phyloP scores from a whole-genome alignment of 2,113 vertebrate genomes.

The Anthoscopus minutus region DNA sequence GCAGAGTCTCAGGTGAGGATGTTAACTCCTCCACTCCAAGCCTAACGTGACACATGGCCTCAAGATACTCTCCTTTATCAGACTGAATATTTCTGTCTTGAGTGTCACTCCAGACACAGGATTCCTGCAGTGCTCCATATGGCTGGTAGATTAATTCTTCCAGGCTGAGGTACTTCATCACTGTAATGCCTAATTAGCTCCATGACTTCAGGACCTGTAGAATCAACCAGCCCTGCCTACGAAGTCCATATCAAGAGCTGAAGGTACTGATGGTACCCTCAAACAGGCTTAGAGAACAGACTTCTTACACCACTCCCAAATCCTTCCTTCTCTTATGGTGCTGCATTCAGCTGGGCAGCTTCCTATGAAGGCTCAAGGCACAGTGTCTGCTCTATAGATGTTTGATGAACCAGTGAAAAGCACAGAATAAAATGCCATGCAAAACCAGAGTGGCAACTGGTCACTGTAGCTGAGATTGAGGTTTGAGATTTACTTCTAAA shows the following conservation, averaged over 20 bases:
- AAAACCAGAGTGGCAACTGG: background rate
- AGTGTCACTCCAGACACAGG: background rate
- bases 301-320: background rate
- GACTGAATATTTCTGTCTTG: background rate
- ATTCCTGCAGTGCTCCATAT: background rate
- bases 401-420: background rate
- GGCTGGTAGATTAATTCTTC: background rate
- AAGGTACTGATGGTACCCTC: background rate
- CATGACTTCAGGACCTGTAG: background rate
- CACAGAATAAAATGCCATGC: background rate
- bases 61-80: background rate
- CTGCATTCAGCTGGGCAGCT: background rate
- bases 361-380: background rate
- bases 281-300: background rate
- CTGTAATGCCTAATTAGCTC: background rate
- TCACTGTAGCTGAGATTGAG: background rate
- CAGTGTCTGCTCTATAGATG: background rate
- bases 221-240: background rate
- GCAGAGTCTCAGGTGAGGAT: background rate
- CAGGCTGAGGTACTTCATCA: background rate
- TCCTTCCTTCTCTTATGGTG: accelerated
- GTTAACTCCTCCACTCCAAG: background rate
- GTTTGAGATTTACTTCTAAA: conserved; percentile 18
- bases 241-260: background rate
- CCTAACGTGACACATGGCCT: background rate